Evolutionary conservation across 2,113 vertebrate genomes (phyloP).

Genomic region (Erinaceus europaeus): DNA sequence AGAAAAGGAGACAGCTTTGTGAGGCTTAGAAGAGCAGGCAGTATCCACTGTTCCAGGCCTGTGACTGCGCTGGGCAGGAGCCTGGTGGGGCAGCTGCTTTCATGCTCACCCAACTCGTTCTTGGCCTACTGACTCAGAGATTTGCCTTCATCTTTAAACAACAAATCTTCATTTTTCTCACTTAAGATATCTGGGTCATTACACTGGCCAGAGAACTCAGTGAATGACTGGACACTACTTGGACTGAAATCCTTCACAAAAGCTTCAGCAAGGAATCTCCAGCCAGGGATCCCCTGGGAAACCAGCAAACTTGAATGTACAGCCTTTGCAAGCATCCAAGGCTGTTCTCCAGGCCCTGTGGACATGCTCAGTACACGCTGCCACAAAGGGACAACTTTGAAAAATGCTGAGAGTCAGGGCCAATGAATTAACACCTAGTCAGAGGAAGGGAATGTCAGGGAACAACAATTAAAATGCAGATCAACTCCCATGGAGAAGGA

Average conservation of each 20-base stretch:
- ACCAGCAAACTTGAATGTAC: background rate
- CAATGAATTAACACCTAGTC: background rate
- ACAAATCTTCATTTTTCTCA: background rate
- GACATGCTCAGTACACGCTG: fast-evolving
- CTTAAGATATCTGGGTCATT: background rate
- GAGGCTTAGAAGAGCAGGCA: no score
- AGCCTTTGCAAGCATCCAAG: background rate
- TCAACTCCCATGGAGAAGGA: background rate
- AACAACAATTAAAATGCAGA: fast-evolving
- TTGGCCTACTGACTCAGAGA: background rate
- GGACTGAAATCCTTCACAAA: background rate
- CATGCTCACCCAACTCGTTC: fast-evolving
- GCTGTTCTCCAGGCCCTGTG: background rate
- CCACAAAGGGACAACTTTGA: background rate
- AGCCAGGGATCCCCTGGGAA: background rate
- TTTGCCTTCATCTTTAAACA: background rate
- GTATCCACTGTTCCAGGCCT: no score
- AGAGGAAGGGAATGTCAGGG: no score
- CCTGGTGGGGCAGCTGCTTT: fast-evolving
- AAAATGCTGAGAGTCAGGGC: no score
- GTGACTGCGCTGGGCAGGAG: fast-evolving
- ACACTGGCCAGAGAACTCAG: background rate
- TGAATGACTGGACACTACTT: background rate
- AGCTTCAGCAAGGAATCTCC: background rate
- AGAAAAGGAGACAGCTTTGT: background rate